Base-by-base conservation (phyloP, 2,113 vertebrate genomes). In the Chauna torquata region DNA sequence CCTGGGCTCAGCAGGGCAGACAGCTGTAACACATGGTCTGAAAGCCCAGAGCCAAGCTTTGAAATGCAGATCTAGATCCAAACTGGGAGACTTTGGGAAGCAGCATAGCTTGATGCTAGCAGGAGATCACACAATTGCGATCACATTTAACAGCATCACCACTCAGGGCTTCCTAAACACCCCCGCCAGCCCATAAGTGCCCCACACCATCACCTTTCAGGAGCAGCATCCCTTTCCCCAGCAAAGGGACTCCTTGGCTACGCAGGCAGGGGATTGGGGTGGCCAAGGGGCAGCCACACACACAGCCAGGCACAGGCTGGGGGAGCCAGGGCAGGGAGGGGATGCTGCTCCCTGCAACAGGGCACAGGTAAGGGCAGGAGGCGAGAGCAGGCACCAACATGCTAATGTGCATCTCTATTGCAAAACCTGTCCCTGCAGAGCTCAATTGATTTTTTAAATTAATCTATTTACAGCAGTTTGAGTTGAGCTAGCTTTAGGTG, bases 281-380 rank as follows among this genome's bases (percentile, higher is more conserved):
- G 16, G 7, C 23, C 1, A 12, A 49, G 12, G 40, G 25, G 13
- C 69, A 84, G 54, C 54, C 42, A 23, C 30, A 18, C 5, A 1
- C 20, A 3, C 1, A 1, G 65, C 22, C 1, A 0, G 3, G 25
- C 0, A 8, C 0, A 13, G 36, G 19, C 50, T 50, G 47, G 34
- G 19, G 19, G 40, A 17, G 17, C 17, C 28, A 42, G 40, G 22
- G 24, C n/a, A 38, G 40, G 18, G 32, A 50, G 40, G n/a, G 36
- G 13, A 23, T 16, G 9, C 83, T 27, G 6, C 8, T 16, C n/a
- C 6, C 24, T 10, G 4, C 3, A 36, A 8, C 9, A 13, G 40
- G 27, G 24, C 24, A 32, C 38, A 30, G 4, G 0, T 2, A 3
- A 76, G 34, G 82, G 30, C 49, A 17, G 0, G 11, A 28, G 40